Evolutionary conservation across 1,140 invertebrate species (phyloP).

Genomic region (Drosophila paulistorum): DNA sequence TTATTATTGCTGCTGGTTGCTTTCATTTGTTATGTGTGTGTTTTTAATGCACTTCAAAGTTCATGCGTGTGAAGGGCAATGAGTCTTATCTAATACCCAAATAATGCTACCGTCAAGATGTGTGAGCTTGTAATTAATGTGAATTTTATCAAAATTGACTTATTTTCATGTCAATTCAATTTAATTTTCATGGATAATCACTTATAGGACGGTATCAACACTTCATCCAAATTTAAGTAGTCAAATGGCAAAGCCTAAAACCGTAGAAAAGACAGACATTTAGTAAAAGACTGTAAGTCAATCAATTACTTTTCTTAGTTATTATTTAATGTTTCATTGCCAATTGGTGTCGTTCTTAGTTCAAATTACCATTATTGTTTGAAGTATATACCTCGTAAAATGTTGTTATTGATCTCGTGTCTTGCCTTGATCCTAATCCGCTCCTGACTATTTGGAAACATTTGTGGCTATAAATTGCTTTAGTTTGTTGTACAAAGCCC

Average conservation of each 20-base stretch:
- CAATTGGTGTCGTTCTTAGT: not conserved
- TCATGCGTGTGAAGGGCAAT: constrained; percentile 74
- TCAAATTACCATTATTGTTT: not conserved
- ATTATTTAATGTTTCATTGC: not conserved
- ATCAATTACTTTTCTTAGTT: too few species aligned
- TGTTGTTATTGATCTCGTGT: too few species aligned
- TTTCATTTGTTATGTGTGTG: constrained; percentile 4
- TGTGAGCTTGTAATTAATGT: constrained; percentile 27
- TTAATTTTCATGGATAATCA: constrained; percentile 57
- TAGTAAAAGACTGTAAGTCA: not conserved
- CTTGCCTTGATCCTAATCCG: too few species aligned
- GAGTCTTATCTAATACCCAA: constrained; percentile 53
- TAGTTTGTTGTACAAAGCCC: constrained; percentile 48
- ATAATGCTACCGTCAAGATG: constrained; percentile 21
- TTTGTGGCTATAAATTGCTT: constrained; percentile 62
- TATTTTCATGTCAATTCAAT: constrained; percentile 70
- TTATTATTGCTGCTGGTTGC: constrained; percentile 34
- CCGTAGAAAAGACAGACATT: not conserved
- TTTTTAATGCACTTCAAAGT: constrained; percentile 36
- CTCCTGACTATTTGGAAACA: constrained; percentile 34
- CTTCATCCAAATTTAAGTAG: constrained; percentile 42
- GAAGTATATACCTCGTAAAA: not conserved
- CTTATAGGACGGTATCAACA: constrained; percentile 35
- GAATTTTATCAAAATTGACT: constrained; percentile 53
- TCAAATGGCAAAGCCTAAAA: not conserved